A percentile compares a stretch with the other conserved stretches of the same genome.
Conservation (phyloP, 2,113 vertebrate genomes). For the Erythrocebus patas region DNA sequence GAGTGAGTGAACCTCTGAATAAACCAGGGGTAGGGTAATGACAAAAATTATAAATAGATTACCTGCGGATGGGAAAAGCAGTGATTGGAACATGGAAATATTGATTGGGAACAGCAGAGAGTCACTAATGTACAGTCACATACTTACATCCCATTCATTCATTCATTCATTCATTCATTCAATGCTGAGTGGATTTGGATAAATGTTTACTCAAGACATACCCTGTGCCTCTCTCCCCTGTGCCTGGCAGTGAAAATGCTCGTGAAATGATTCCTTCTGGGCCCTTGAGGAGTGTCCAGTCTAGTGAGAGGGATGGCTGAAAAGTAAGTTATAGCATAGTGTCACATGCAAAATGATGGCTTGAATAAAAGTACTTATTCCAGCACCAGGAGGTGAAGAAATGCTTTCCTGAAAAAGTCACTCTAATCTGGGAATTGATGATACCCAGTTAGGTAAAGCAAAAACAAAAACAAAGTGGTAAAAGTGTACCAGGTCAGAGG, state of each 20-base stretch:
- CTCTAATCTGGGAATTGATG: neutral
- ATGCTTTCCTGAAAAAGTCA: neutral
- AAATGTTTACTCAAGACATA: neutral
- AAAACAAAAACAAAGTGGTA: neutral
- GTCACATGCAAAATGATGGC: neutral
- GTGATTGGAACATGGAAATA: neutral
- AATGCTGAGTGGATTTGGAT: neutral
- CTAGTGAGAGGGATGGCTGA: neutral
- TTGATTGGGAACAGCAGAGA: neutral
- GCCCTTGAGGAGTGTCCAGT: neutral
- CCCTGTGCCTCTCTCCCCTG: neutral
- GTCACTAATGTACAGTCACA: neutral
- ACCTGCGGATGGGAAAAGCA: neutral
- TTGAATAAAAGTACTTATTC: neutral
- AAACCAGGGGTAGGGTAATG: neutral
- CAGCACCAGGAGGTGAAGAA: neutral
- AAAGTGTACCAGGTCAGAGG: neutral
- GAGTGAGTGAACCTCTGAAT: no score
- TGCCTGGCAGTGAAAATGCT: neutral
- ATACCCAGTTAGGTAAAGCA: neutral
- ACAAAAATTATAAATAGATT: neutral
- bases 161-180: neutral
- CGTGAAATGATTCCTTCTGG: neutral
- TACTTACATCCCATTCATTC: neutral
- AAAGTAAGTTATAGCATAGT: neutral